phyloP scores from a whole-genome alignment of 2,888 invertebrate genomes.

The Ligdia adustata region DNA sequence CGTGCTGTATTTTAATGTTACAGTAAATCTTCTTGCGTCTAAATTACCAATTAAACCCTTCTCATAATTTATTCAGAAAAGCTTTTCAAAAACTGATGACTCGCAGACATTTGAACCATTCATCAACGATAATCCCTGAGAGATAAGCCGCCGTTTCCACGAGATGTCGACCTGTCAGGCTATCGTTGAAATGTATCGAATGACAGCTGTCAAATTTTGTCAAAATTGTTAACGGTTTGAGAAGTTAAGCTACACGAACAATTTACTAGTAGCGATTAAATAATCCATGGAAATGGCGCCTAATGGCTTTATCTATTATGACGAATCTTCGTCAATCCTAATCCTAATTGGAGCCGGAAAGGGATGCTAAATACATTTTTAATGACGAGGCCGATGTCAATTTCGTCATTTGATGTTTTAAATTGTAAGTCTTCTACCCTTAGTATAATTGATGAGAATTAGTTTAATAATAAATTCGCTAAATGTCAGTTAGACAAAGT shows the following conservation, averaged over 20 bases:
- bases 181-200: neutral
- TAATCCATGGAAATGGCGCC: neutral
- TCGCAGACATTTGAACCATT: slow-evolving; percentile 16
- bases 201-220: slow-evolving; percentile 5
- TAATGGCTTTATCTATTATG: slow-evolving; percentile 23
- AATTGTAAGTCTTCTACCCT: neutral
- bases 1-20: too few relatives aligned
- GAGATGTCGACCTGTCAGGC: neutral
- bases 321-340: slow-evolving; percentile 25
- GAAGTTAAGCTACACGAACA: too few relatives aligned
- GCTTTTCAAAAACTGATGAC: slow-evolving; percentile 18
- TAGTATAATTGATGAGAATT: slow-evolving; percentile 1
- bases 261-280: neutral
- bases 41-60: slow-evolving; percentile 17
- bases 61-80: slow-evolving; percentile 12
- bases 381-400: slow-evolving; percentile 21
- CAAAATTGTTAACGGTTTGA: neutral
- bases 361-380: slow-evolving; percentile 18
- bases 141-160: neutral
- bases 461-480: too few relatives aligned
- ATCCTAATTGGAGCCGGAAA: slow-evolving; percentile 23
- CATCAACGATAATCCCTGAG: slow-evolving; percentile 16
- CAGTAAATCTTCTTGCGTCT: neutral
- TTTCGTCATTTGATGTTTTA: slow-evolving; percentile 10
- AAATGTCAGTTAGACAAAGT: too few relatives aligned